phyloP scores from a whole-genome alignment of 2,797 vertebrate species.

The Liparis tanakae region DNA sequence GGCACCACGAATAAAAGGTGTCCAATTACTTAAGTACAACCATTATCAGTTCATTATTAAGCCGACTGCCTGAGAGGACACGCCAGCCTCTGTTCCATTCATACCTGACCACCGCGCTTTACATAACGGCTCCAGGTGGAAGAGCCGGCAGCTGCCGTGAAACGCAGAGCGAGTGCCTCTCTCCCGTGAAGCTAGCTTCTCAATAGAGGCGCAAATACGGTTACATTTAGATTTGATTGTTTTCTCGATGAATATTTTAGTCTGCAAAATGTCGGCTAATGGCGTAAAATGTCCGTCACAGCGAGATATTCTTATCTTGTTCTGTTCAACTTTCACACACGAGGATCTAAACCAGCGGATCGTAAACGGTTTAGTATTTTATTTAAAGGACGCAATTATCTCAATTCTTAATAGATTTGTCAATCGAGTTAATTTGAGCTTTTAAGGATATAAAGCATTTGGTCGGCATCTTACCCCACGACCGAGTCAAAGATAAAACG shows the following conservation, averaged over 20 bases:
- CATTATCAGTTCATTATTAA: slow-evolving; percentile 52
- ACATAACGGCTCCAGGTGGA: slow-evolving; percentile 51
- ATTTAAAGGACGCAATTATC: too few relatives aligned
- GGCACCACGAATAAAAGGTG: slow-evolving; percentile 34
- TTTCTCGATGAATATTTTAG: not conserved
- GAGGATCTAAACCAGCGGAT: not conserved
- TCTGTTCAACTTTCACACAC: not conserved
- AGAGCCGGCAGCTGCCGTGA: slow-evolving; percentile 16
- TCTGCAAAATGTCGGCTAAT: not conserved
- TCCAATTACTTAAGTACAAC: slow-evolving; percentile 41
- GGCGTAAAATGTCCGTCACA: not conserved
- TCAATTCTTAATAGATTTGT: not conserved
- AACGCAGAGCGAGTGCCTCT: not conserved
- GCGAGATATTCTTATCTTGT: not conserved
- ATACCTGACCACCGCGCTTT: slow-evolving; percentile 48
- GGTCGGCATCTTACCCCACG: slow-evolving; percentile 8
- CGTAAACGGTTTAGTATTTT: not conserved
- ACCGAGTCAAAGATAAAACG: not conserved
- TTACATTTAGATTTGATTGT: not conserved
- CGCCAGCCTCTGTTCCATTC: slow-evolving; percentile 44
- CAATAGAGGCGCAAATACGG: not conserved
- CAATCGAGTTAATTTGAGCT: not conserved
- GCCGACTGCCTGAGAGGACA: slow-evolving; percentile 17
- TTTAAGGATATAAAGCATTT: not conserved
- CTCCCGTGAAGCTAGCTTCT: not conserved